phyloP scores from a whole-genome alignment of 2,113 vertebrate genomes.

The Todiramphus saurophagus region DNA sequence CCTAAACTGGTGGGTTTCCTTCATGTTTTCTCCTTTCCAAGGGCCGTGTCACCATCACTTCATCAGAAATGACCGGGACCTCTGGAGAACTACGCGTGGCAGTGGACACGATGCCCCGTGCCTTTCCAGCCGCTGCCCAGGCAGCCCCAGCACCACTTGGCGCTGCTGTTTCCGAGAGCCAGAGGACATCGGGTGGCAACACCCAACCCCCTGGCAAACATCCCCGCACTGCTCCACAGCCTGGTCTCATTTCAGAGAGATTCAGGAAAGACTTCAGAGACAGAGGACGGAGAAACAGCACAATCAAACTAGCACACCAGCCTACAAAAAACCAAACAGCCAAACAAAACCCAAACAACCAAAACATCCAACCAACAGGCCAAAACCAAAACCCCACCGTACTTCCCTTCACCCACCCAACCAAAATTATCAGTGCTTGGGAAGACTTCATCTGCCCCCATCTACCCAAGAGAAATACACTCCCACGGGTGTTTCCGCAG shows the following conservation, averaged over 20 bases:
- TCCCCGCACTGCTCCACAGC: neutral
- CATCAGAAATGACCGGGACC: neutral
- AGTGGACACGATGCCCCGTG: fast-evolving
- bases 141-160: neutral
- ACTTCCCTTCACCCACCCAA: neutral
- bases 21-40: neutral
- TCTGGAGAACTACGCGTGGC: fast-evolving
- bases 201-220: neutral
- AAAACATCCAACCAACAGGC: neutral
- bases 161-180: neutral
- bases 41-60: neutral
- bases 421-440: neutral
- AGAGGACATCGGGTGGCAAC: neutral
- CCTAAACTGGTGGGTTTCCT: neutral
- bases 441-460: neutral
- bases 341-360: neutral
- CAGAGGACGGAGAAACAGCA: neutral
- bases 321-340: neutral
- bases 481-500: neutral
- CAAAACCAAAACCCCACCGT: fast-evolving
- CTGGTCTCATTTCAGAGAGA: neutral
- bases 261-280: neutral
- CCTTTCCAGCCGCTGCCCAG: neutral
- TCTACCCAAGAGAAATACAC: neutral
- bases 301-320: neutral